Evolutionary conservation across 2,888 invertebrate species (phyloP), one percentile per base, ranked within the genome.

Genomic region (Hyposoter dolosus): DNA sequence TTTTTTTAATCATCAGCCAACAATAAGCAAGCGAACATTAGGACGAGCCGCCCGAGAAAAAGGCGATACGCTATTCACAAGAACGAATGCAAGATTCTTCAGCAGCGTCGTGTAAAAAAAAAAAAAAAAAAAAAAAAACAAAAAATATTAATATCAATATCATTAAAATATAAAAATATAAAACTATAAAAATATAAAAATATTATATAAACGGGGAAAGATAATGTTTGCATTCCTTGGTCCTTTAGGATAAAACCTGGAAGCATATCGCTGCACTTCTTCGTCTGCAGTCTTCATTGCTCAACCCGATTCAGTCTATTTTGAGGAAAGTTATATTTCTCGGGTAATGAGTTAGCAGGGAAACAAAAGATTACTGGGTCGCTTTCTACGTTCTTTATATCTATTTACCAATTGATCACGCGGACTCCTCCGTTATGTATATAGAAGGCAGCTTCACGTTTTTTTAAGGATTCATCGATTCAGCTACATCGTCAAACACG

Each of bases 391-490:
- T 60, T 32, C 28, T 63, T 66, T 89, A 88, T 89, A 88, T 85
- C 89, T 91, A 91, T 91, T 92, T 91, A 90, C 91, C 88, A 87
- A 90, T 90, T 89, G 90, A 88, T 89, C 90, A 86, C 47, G 19
- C 63, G 74, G 79, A 40, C 60, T 32, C 89, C 86, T 88, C 88
- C 40, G 40, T 40, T 40, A 40, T 87, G 90, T 89, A 89, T 91
- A 90, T 88, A 89, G 82, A 89, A 89, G 68, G 83, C 86, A 88
- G 69, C 63, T 78, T 75, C 68, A 90, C 90, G 89, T 91, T 93
- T 92, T 93, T 90, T 93, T 93, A 93, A 92, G 93, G 93, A 93
- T 93, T 93, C 93, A 89, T 90, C 89, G 91, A 60, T 90, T 91
- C 91, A 90, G 87, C 91, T 91, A 92, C 92, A 92, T 92, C 91